phyloP scores from a whole-genome alignment of 1,140 invertebrate genomes.

The Pseudomyrmex pallidus region DNA sequence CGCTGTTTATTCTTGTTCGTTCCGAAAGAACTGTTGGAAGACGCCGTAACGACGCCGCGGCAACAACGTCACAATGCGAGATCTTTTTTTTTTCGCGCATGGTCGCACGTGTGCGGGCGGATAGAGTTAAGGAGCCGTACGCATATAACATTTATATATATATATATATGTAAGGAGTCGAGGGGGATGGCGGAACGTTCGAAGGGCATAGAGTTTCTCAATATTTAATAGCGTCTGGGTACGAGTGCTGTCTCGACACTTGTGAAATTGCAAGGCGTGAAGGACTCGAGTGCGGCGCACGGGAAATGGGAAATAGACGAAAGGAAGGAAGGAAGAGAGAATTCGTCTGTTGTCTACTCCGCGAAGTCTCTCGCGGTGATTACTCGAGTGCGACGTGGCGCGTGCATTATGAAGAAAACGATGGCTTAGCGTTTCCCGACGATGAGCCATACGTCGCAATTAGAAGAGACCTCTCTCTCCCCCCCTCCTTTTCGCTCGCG shows the following conservation, averaged over 20 bases:
- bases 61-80: neutral
- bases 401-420: constrained; percentile 9
- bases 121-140: neutral
- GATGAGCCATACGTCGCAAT: neutral
- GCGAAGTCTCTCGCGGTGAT: constrained; percentile 46
- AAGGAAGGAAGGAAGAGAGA: constrained; percentile 30
- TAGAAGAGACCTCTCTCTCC: neutral
- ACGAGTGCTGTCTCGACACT: constrained; percentile 84
- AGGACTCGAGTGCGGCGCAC: constrained; percentile 59
- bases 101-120: constrained; percentile 28
- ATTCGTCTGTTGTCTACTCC: constrained; percentile 46
- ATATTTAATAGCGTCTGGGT: constrained; percentile 85
- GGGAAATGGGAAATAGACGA: constrained; percentile 70
- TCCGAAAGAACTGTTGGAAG: neutral
- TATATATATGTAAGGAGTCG: neutral
- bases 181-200: constrained; percentile 22
- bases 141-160: no score
- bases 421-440: neutral
- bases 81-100: constrained; percentile 36
- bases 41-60: neutral
- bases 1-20: neutral
- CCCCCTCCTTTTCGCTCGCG: neutral
- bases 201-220: constrained; percentile 76
- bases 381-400: constrained; percentile 67
- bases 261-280: constrained; percentile 83